Percentiles rank a stretch among this genome's conserved stretches.
These are phyloP conservation scores for Drosophila heteroneura DNA, from an alignment of 2,888 invertebrate genomes.

Conservation along the genomic window DNA sequence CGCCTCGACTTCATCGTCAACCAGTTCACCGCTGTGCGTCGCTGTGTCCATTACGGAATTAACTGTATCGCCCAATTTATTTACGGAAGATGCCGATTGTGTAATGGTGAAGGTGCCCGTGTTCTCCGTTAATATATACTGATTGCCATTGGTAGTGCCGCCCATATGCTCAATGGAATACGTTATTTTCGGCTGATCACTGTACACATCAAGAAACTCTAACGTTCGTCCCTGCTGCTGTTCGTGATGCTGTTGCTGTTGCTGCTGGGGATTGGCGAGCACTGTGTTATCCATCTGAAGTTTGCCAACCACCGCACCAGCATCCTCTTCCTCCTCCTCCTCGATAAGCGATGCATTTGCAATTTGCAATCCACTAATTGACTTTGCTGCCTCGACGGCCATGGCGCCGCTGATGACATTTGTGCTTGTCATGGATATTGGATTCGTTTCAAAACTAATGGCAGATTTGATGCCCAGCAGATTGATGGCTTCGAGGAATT, in stretches of 20 bases:
- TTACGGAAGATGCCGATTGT: constrained; percentile 61
- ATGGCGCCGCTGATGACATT: constrained; percentile 49
- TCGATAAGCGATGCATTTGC: constrained; percentile 80
- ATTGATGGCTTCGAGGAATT: constrained; percentile 84
- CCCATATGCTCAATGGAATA: constrained; percentile 84
- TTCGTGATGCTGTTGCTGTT: constrained; percentile 35
- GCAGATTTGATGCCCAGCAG: constrained; percentile 84
- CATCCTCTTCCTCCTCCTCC: constrained; percentile 52
- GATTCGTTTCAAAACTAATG: constrained; percentile 84
- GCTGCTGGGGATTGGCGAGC: constrained; percentile 44
- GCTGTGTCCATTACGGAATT: constrained; percentile 56
- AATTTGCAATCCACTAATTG: constrained; percentile 72
- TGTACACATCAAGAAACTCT: constrained; percentile 84
- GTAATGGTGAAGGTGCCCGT: constrained; percentile 83
- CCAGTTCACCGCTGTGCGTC: constrained; percentile 53
- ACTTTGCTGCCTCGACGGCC: constrained; percentile 60
- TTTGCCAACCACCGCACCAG: constrained; percentile 46
- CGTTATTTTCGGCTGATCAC: constrained; percentile 83
- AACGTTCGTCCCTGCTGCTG: constrained; percentile 65
- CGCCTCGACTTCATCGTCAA: constrained; percentile 74
- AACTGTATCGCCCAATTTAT: constrained; percentile 68
- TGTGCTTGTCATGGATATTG: constrained; percentile 45
- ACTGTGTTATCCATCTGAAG: constrained; percentile 45
- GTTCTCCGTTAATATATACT: constrained; percentile 84
- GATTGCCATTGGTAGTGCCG: constrained; percentile 78